Conservation (phyloP, 2,888 invertebrate genomes). For the Cremastobaeus sp. region DNA sequence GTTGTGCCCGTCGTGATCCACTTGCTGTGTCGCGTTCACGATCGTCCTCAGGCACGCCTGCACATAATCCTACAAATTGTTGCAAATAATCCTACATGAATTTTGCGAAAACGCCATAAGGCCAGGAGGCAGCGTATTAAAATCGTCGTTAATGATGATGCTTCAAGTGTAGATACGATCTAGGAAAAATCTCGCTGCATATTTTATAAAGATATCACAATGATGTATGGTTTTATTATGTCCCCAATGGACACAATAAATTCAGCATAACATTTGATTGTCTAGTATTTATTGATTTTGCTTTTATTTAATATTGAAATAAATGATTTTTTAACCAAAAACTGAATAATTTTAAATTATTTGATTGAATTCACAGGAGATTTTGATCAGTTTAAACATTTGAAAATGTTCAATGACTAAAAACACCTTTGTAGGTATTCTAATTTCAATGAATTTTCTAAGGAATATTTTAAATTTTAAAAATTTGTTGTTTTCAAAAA, state of each 20-base stretch:
- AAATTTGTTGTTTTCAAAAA: too few relatives aligned
- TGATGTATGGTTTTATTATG: constrained; percentile 17
- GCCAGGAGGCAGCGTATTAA: constrained; percentile 32
- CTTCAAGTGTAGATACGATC: constrained; percentile 17
- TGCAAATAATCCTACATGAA: constrained; percentile 43
- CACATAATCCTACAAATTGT: constrained; percentile 44
- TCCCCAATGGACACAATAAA: constrained; percentile 15
- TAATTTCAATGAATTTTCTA: too few relatives aligned
- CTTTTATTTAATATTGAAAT: too few relatives aligned
- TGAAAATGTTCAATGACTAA: too few relatives aligned
- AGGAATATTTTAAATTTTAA: too few relatives aligned
- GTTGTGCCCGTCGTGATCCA: constrained; percentile 19
- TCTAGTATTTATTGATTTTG: too few relatives aligned
- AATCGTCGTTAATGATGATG: constrained; percentile 33
- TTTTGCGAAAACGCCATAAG: constrained; percentile 23
- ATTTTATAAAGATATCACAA: constrained; percentile 25
- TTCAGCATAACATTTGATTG: not conserved
- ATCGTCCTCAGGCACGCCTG: constrained; percentile 26
- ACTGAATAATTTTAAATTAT: too few relatives aligned
- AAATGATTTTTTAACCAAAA: too few relatives aligned
- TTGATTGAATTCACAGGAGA: too few relatives aligned
- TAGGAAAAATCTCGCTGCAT: constrained; percentile 2
- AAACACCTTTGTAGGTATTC: too few relatives aligned
- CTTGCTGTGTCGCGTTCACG: constrained; percentile 28
- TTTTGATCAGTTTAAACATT: too few relatives aligned